Base-by-base conservation (phyloP, 1,140 invertebrate species). In the Rhopalosiphum maidis region DNA sequence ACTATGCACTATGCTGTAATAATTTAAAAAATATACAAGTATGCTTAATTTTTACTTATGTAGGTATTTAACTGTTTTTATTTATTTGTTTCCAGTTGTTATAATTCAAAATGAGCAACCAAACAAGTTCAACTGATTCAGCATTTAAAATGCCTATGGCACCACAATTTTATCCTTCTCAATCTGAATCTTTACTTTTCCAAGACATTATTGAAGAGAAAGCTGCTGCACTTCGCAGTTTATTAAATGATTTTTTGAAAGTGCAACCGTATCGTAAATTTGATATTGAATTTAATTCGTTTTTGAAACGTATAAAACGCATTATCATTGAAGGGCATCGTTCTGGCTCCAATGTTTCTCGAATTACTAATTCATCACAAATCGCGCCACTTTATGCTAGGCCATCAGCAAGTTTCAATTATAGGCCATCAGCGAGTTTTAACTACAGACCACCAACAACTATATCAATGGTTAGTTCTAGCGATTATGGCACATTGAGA, bases 321-420 rank as follows among this genome's bases (percentile, higher is more conserved):
- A 51, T 92, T 11, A 83, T 83, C 9, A 8, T 41, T 51, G 91
- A 92, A 37, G 77, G 91, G 0, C 91, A 92, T 18, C 91, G 77
- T 54, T 22, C n/a, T 92, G 91, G 91, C 37, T n/a, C 77, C 4
- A 92, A 92, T 92, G 11, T 48, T 5, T 82, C 91, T 25, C 68
- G 91, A 4, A 35, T 92, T 15, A 51, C 68, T 9, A 92, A 92
- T 92, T 37, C 46, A 35, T 92, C 91, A 83, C 91, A 92, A 1
- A 37, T 83, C 23, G n/a, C 30, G 37, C 43, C 77, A 48, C 83
- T 83, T 21, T 51, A 92, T 54, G n/a, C 60, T 4, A 92, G 91
- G 35, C 91, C 91, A 82, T 92, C 91, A 77, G 60, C 60, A n/a
- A 83, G n/a, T 83, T 92, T 92, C 18, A 91, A 82, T 48, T 91